Conservation (phyloP, 2,888 invertebrate species). For the Patella pellucida region DNA sequence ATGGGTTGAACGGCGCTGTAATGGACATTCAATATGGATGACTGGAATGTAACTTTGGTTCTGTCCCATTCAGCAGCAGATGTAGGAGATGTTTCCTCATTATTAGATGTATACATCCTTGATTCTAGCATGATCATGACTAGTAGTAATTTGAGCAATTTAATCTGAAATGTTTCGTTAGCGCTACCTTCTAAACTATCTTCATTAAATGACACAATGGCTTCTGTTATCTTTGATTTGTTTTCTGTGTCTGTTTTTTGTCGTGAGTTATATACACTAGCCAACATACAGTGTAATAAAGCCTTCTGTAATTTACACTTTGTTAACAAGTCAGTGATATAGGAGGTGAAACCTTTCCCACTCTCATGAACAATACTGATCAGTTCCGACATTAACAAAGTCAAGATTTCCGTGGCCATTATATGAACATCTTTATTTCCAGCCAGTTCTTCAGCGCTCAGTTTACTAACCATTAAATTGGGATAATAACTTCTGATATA, state of each 20-base stretch:
- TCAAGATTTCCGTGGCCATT: constrained; percentile 82
- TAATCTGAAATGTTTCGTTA: constrained; percentile 68
- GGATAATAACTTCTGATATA: constrained; percentile 83
- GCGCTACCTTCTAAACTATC: constrained; percentile 58
- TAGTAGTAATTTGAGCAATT: constrained; percentile 76
- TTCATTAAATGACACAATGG: constrained; percentile 82
- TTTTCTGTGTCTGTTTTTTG: constrained; percentile 32
- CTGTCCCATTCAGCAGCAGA: constrained; percentile 50
- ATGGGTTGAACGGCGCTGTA: constrained; percentile 62
- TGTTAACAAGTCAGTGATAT: constrained; percentile 79
- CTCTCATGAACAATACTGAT: constrained; percentile 82
- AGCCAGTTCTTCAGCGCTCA: constrained; percentile 77
- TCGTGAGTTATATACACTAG: constrained; percentile 78
- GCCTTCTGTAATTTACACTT: constrained; percentile 88
- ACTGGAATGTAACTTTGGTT: constrained; percentile 54
- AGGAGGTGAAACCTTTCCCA: constrained; percentile 83
- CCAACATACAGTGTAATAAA: constrained; percentile 83
- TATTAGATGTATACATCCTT: constrained; percentile 74
- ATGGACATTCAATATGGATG: constrained; percentile 54
- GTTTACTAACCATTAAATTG: constrained; percentile 78
- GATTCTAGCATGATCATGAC: constrained; percentile 83
- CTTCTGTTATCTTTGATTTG: constrained; percentile 78
- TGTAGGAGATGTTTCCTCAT: constrained; percentile 67
- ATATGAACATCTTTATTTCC: constrained; percentile 85
- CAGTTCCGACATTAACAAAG: constrained; percentile 81